phyloP scores from a whole-genome alignment of 1,140 invertebrate genomes.

The Drosophila arawakana region DNA sequence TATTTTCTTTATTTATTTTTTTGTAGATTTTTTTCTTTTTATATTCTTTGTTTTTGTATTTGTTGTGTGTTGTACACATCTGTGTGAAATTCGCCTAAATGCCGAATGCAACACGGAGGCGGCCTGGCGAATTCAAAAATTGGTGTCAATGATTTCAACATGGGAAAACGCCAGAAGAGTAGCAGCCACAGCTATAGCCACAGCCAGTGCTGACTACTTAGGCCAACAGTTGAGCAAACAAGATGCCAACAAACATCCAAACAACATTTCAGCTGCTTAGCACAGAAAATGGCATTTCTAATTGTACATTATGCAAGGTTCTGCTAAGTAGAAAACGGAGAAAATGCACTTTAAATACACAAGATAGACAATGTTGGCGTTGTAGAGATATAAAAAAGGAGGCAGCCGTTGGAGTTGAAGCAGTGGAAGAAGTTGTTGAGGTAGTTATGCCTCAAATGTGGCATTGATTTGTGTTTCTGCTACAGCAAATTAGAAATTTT shows the following conservation, averaged over 20 bases:
- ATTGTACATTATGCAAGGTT: slow-evolving; percentile 76
- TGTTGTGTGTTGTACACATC: slow-evolving; percentile 18
- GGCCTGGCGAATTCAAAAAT: slow-evolving; percentile 57
- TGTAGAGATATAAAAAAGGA: not conserved
- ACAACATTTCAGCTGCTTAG: slow-evolving; percentile 51
- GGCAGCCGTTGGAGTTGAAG: not conserved
- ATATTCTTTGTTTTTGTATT: not conserved
- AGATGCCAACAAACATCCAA: slow-evolving; percentile 19
- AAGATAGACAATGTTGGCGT: no score
- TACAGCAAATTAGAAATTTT: slow-evolving; percentile 8
- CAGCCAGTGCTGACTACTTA: not conserved
- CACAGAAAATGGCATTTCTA: slow-evolving; percentile 72
- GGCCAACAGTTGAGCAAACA: slow-evolving; percentile 15
- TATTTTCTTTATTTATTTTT: slow-evolving; percentile 4
- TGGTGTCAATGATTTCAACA: slow-evolving; percentile 80
- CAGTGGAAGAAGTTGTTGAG: not conserved
- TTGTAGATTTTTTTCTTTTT: slow-evolving; percentile 2
- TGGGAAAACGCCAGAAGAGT: slow-evolving; percentile 63
- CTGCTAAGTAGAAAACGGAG: slow-evolving; percentile 32
- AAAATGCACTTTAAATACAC: slow-evolving; percentile 32
- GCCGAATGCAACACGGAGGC: slow-evolving; percentile 53
- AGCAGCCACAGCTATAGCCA: not conserved
- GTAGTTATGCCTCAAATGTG: slow-evolving; percentile 16
- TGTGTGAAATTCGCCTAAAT: slow-evolving; percentile 76
- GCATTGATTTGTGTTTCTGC: slow-evolving; percentile 25